Evolutionary conservation across 2,113 vertebrate species (phyloP), one percentile per base, ranked within the genome.

Genomic region (Mormyrus lacerda): DNA sequence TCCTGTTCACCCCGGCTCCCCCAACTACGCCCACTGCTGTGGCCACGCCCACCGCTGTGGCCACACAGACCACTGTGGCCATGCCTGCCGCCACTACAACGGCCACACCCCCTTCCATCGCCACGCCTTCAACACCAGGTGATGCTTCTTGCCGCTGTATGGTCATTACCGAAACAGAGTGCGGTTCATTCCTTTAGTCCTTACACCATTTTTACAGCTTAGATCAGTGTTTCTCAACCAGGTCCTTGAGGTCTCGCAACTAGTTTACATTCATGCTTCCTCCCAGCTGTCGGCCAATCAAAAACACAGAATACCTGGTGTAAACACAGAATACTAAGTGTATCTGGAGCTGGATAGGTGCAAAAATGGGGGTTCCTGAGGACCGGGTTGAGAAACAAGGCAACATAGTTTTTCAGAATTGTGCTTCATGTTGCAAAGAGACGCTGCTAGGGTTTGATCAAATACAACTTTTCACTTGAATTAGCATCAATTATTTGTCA

Each of bases 1-100:
- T 99, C 94, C 97, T 99, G 90, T 99, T 99, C 93, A 99, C 98
- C 3, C 98, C 98, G 0, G 83, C 98, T 44, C 94, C 95, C 51
- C 35, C 87, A 19, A 10, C 85, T 21, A 50, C 0, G 1, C 90
- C 94, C 0, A 58, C 53, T 19, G 11, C 86, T 4, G 53, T 47
- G n/a, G 48, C 48, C 84, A 86, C 24, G 13, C 84, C 84, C 21
- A n/a, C 47, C 2, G 94, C 94, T 35, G 95, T 95, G 65, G 94
- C 95, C 53, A 95, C 27, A 1, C 10, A 3, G 93, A 99, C 98
- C 5, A 8, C 85, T n/a, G 31, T 0, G 1, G 89, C 94, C 0
- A 15, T 53, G 3, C 11, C 85, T n/a, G 44, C 0, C 2, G 88
- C 94, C 0, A 58, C 53, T n/a, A 42, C 51, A 11, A n/a, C 47